Evolutionary conservation across 2,113 vertebrate genomes (phyloP).

Genomic region (Dicentrarchus labrax): DNA sequence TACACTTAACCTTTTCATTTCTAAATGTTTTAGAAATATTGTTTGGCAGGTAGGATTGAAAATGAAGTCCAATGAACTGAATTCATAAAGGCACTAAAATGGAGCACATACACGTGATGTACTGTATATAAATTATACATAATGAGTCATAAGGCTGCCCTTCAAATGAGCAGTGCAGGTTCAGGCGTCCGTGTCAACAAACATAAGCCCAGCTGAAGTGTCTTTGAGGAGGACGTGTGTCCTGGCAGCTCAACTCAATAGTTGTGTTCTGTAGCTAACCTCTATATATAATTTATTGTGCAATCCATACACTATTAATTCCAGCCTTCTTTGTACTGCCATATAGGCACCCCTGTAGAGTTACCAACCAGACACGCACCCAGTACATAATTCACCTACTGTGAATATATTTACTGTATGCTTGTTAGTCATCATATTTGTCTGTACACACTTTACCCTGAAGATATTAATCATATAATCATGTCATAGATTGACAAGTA

Average conservation of each 20-base stretch:
- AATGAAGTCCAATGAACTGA: not conserved
- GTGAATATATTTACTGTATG: not conserved
- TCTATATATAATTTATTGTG: constrained; percentile 42
- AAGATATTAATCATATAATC: not conserved
- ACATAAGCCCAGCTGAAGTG: constrained; percentile 13
- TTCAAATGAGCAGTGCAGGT: not conserved
- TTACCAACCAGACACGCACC: not conserved
- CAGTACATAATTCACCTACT: constrained; percentile 3
- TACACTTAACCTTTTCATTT: constrained; percentile 83
- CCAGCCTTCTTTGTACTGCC: constrained; percentile 16
- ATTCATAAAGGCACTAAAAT: not conserved
- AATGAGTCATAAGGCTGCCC: not conserved
- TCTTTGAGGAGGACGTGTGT: constrained; percentile 12
- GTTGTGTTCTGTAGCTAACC: constrained; percentile 18
- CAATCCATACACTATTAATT: constrained; percentile 37
- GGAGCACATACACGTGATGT: not conserved
- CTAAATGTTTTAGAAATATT: not conserved
- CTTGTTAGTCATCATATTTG: not conserved
- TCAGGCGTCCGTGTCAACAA: not conserved
- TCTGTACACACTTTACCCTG: constrained; percentile 1
- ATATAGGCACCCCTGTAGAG: not conserved
- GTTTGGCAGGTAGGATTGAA: not conserved
- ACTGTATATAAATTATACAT: constrained; percentile 8
- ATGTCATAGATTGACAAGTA: not conserved
- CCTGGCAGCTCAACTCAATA: constrained; percentile 4